Conservation (phyloP, 2,113 vertebrate genomes). For the Callaeas wilsoni region DNA sequence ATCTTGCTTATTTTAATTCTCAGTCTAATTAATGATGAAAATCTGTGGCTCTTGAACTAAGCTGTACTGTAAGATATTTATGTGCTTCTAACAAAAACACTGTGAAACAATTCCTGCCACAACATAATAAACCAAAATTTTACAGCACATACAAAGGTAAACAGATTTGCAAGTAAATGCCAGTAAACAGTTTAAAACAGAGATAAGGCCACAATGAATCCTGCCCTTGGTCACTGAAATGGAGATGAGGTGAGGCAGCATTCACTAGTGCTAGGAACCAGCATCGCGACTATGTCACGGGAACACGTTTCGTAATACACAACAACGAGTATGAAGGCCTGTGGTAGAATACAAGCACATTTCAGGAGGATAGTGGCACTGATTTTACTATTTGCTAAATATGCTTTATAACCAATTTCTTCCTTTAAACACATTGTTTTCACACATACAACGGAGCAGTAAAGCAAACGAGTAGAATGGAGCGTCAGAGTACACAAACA, state of each 20-base stretch:
- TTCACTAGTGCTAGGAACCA: slow-evolving; percentile 31
- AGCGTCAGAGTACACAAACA: neutral
- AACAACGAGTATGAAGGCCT: slow-evolving; percentile 3
- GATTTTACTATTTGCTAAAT: neutral
- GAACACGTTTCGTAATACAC: neutral
- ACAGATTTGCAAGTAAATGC: slow-evolving; percentile 63
- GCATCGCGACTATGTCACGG: neutral
- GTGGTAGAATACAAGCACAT: slow-evolving; percentile 25
- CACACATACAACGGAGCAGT: neutral
- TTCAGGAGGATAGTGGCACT: slow-evolving; percentile 11
- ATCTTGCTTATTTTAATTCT: slow-evolving; percentile 5
- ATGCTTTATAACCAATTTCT: slow-evolving; percentile 14
- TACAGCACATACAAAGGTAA: slow-evolving; percentile 49
- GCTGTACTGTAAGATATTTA: neutral
- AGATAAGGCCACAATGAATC: slow-evolving; percentile 81
- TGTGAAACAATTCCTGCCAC: slow-evolving; percentile 24
- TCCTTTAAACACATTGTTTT: slow-evolving; percentile 6
- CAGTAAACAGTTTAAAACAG: slow-evolving; percentile 67
- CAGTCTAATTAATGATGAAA: slow-evolving; percentile 25
- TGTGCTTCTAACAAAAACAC: slow-evolving; percentile 40
- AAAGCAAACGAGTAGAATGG: neutral
- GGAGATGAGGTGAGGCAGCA: slow-evolving; percentile 66
- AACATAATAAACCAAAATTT: slow-evolving; percentile 12
- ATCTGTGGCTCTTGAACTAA: slow-evolving; percentile 40
- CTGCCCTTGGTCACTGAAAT: slow-evolving; percentile 71